A percentile compares a stretch with the other conserved stretches of the same genome.
These are phyloP conservation scores for Ptychobarbus kaznakovi DNA, from an alignment of 2,797 vertebrate genomes.

Conservation along the genomic window DNA sequence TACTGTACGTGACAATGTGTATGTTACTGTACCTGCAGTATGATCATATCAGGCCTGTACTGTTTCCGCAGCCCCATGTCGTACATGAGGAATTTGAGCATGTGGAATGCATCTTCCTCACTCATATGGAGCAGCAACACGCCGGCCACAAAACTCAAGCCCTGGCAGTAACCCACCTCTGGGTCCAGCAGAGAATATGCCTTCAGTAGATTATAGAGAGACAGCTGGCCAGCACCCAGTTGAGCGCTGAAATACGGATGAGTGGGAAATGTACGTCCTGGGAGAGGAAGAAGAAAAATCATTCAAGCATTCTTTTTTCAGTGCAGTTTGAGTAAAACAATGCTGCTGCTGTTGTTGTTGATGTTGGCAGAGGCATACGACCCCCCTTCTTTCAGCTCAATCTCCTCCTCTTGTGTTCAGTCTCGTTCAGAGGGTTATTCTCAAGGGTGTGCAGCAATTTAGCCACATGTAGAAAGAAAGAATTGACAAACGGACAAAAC, in stretches of 20 bases:
- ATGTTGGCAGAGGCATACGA: slow-evolving; percentile 15
- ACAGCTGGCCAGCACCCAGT: slow-evolving; percentile 93
- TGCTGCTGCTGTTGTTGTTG: slow-evolving; percentile 20
- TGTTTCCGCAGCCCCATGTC: slow-evolving; percentile 93
- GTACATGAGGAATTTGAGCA: slow-evolving; percentile 97
- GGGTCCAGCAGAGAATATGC: slow-evolving; percentile 96
- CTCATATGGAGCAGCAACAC: slow-evolving; percentile 93
- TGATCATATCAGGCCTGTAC: slow-evolving; percentile 96
- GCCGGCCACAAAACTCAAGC: slow-evolving; percentile 95
- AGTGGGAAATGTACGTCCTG: slow-evolving; percentile 96
- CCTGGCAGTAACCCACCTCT: slow-evolving; percentile 98
- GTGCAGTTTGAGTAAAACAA: background rate
- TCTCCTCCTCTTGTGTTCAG: background rate
- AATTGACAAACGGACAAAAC: background rate
- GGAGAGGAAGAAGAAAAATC: slow-evolving; percentile 45
- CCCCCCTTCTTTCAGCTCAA: background rate
- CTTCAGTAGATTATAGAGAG: slow-evolving; percentile 95
- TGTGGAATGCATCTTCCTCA: slow-evolving; percentile 94
- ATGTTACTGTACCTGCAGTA: slow-evolving; percentile 86
- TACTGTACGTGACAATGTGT: background rate
- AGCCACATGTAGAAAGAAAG: background rate
- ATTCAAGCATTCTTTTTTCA: background rate
- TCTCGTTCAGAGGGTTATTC: background rate
- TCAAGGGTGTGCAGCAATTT: background rate
- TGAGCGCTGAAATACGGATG: slow-evolving; percentile 97